These are phyloP conservation scores for Pseudorhiza aurosa DNA, from an alignment of 30 jellyfish, hydroid and myxozoan species.

Conservation along the genomic window DNA sequence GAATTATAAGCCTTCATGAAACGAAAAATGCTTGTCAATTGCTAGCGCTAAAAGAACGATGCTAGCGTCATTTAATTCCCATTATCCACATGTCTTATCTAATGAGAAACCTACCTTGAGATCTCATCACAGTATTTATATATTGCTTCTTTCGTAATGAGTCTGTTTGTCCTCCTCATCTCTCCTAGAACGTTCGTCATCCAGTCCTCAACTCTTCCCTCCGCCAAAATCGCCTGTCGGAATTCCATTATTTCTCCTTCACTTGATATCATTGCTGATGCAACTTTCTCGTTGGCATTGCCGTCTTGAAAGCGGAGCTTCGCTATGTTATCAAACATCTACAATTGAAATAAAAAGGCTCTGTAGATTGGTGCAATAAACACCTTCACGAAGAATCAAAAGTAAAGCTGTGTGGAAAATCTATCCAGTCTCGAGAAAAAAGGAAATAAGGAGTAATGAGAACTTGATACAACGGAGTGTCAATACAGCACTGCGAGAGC, in stretches of 20 bases:
- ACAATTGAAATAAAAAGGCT: not conserved
- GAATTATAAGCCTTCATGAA: too few species aligned
- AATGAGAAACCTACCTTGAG: conserved; percentile 72
- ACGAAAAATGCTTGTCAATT: too few species aligned
- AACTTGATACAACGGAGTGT: too few species aligned
- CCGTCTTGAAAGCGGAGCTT: conserved; percentile 85
- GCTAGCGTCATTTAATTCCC: too few species aligned
- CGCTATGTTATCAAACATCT: conserved; percentile 97
- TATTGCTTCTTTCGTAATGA: conserved; percentile 93
- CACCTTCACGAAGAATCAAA: not conserved
- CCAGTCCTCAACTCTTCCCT: conserved; percentile 99
- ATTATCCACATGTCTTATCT: too few species aligned
- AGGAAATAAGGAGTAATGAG: too few species aligned
- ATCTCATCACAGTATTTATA: conserved; percentile 76
- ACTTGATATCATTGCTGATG: conserved; percentile 92
- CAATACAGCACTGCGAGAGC: too few species aligned
- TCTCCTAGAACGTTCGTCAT: conserved; percentile 92
- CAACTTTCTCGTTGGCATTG: conserved; percentile 67
- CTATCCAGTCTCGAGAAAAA: too few species aligned
- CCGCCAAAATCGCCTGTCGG: conserved; percentile 83
- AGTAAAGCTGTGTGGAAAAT: too few species aligned
- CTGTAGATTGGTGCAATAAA: not conserved
- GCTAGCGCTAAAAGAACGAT: too few species aligned
- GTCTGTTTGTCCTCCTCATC: conserved; percentile 90
- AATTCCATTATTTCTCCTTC: conserved; percentile 94